Evolutionary conservation across 1,140 invertebrate species (phyloP), one percentile per base, ranked within the genome.

Genomic region (Drosophila bifasciata): DNA sequence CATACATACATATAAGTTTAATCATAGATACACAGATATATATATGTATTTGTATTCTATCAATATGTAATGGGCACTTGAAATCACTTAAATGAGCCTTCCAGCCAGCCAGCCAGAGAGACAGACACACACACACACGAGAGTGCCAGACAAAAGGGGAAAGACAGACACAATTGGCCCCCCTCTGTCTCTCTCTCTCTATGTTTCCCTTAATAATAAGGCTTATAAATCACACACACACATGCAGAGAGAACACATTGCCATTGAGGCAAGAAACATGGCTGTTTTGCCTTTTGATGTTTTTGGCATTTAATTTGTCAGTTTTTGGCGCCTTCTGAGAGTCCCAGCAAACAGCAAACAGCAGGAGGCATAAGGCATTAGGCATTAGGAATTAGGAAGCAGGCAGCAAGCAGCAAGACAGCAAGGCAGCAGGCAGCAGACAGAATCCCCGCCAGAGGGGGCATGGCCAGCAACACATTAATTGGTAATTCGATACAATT

Each of bases 401-500:
- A 21, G 28, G 2, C 28, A 28, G 8, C 32, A 36, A 4, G n/a
- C n/a, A 36, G 49, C n/a, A n/a, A n/a, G n/a, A n/a, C n/a, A n/a
- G n/a, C n/a, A n/a, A n/a, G 5, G 23, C 23, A 25, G 5, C 5
- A 21, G 28, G 2, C 28, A 28, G 8, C 32, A 36, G 11, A n/a
- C n/a, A 36, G 49, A 9, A 5, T 41, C 19, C 19, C 19, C 16
- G 36, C 36, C 11, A 11, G 5, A 40, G 19, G n/a, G 21, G 44
- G 45, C n/a, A 32, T 32, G 11, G 49, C 19, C 39, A 23, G 16
- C 23, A 23, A 23, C 23, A 50, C 70, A 72, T 73, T 64, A 57
- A 73, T 73, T 56, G 70, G 70, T 74, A 74, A 74, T 74, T 74
- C 56, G 52, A 74, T 73, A 74, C 70, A 64, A 74, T 74, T 73